Conservation (phyloP, 2,888 invertebrate genomes). For the Dicranocentrus wangi region DNA sequence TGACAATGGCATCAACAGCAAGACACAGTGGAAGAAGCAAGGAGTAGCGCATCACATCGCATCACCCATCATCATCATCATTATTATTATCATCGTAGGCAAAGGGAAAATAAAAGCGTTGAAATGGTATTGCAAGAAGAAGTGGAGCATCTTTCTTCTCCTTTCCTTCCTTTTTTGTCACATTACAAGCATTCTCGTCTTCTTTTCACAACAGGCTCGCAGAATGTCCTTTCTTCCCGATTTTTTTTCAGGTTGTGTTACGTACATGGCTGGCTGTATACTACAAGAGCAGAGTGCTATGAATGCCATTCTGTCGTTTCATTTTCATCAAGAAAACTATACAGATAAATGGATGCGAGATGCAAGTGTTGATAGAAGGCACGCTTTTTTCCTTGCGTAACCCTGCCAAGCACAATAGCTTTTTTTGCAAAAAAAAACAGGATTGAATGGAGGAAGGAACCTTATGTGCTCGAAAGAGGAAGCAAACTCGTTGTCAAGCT, state of each 20-base stretch:
- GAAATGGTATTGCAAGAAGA: constrained; percentile 22
- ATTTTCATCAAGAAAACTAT: constrained; percentile 11
- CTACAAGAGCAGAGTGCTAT: too few species aligned
- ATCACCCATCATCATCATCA: constrained; percentile 16
- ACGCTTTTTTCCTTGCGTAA: constrained; percentile 34
- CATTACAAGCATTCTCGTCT: constrained; percentile 33
- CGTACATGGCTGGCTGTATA: too few species aligned
- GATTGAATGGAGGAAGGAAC: background rate
- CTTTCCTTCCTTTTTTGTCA: constrained; percentile 35
- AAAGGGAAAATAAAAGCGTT: background rate
- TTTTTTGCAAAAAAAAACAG: constrained; percentile 7
- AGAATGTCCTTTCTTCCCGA: constrained; percentile 13
- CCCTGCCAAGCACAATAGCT: background rate
- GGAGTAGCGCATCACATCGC: constrained; percentile 19
- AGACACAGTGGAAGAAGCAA: background rate
- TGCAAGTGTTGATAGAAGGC: constrained; percentile 6
- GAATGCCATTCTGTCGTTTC: background rate
- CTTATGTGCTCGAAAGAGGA: background rate
- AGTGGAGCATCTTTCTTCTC: constrained; percentile 40
- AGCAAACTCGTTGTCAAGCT: constrained; percentile 23
- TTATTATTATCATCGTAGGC: background rate
- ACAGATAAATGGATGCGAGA: constrained; percentile 5
- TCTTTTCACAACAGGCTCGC: too few species aligned
- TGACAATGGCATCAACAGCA: constrained; percentile 35
- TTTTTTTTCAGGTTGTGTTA: constrained; percentile 22